These are phyloP conservation scores for Microctonus aethiopoides DNA, from an alignment of 2,888 invertebrate genomes.

Conservation along the genomic window DNA sequence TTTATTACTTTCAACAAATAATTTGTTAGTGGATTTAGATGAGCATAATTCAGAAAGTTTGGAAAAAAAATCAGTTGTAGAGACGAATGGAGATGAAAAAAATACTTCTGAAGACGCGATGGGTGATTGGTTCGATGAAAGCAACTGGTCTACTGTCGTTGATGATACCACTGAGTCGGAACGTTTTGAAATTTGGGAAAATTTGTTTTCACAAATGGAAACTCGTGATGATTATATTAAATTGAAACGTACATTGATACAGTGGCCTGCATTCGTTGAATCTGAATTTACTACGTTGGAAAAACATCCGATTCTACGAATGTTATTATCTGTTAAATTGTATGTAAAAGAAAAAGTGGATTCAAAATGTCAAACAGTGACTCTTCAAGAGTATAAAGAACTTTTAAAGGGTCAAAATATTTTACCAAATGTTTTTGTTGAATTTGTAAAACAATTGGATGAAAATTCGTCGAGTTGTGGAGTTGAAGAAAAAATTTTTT, in stretches of 20 bases:
- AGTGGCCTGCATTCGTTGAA: constrained; percentile 52
- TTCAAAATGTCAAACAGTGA: constrained; percentile 41
- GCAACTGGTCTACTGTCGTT: not conserved
- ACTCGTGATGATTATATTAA: constrained; percentile 50
- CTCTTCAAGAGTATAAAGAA: constrained; percentile 57
- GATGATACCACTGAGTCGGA: constrained; percentile 49
- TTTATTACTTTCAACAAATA: too few relatives aligned
- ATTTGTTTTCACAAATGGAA: constrained; percentile 45
- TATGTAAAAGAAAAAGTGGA: constrained; percentile 44
- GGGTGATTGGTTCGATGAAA: not conserved
- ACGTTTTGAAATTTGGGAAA: constrained; percentile 50
- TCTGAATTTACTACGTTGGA: constrained; percentile 46
- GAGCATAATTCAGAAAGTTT: not conserved
- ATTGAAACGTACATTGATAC: constrained; percentile 50
- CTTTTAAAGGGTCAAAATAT: constrained; percentile 48
- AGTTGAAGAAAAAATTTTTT: constrained; percentile 52
- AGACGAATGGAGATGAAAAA: constrained; percentile 15
- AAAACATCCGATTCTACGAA: constrained; percentile 50
- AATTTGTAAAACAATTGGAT: not conserved
- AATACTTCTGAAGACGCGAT: not conserved
- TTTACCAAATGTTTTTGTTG: constrained; percentile 46
- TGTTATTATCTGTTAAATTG: constrained; percentile 46
- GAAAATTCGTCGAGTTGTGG: constrained; percentile 49
- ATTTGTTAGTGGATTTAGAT: too few relatives aligned
- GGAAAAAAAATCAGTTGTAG: constrained; percentile 22